Conservation (phyloP, 2,113 vertebrate genomes). For the Bambusicola thoracicus region DNA sequence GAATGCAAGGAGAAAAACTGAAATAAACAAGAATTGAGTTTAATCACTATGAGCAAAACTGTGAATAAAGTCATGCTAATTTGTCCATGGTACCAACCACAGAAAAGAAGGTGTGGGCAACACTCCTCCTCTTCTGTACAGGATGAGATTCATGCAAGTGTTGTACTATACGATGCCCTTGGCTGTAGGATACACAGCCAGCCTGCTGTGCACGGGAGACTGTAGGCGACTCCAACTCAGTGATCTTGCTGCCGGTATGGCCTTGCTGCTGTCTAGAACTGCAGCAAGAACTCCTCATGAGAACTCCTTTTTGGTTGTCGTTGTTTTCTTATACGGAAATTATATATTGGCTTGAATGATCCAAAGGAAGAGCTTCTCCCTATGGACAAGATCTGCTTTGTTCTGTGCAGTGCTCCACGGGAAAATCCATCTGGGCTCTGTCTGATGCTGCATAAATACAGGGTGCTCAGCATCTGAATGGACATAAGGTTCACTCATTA, state of each 20-base stretch:
- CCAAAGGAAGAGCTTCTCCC: background rate
- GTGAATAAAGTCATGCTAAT: background rate
- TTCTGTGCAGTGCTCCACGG: fast-evolving
- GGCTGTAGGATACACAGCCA: background rate
- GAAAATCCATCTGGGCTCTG: background rate
- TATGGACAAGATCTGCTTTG: background rate
- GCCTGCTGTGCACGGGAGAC: background rate
- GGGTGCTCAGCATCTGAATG: background rate
- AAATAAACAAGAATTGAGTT: background rate
- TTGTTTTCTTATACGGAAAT: background rate
- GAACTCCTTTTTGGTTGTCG: background rate
- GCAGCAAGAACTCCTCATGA: background rate
- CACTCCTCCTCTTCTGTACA: background rate
- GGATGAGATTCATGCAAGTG: background rate
- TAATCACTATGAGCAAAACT: background rate
- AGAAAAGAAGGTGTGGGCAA: background rate
- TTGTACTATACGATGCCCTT: background rate
- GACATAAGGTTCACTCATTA: background rate
- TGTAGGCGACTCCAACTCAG: background rate
- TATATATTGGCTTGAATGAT: background rate
- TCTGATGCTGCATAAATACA: fast-evolving
- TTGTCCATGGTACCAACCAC: background rate
- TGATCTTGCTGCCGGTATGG: background rate
- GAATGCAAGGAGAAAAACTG: background rate
- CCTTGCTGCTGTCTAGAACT: background rate